Evolutionary conservation across 2,113 vertebrate genomes (phyloP), one percentile per base, ranked within the genome.

Genomic region (Chionomys nivalis): DNA sequence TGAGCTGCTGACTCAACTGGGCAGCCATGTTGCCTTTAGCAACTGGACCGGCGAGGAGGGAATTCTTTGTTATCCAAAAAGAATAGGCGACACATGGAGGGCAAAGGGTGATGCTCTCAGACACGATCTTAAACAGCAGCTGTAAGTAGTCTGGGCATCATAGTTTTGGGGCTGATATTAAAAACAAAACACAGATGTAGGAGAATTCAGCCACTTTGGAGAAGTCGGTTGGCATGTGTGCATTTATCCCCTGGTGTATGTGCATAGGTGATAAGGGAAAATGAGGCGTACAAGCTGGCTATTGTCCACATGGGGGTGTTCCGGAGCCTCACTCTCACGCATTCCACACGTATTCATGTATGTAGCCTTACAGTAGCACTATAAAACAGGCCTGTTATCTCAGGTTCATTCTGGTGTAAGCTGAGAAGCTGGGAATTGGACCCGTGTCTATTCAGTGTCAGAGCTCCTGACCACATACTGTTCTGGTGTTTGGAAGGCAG

Each of bases 1-100:
- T 0, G 75, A 93, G 85, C 77, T 89, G 95, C 97, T 68, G 95
- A 92, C 65, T 90, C 94, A 94, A 13, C 0, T 7, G 65, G 24
- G 79, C n/a, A 21, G 58, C 83, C 42, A 0, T 12, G 42, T 36
- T 24, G 77, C 65, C 14, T n/a, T 66, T 11, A 82, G 90, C 75
- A 78, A 55, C 58, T 3, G 13, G 63, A 83, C 19, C 44, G 6
- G 49, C 63, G 16, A 2, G 0, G 39, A 31, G 31, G n/a, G 28
- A 6, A 7, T 12, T 49, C 47, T 23, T 42, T 79, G 72, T 52
- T 26, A 2, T 33, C 49, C 75, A 39, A 79, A 85, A 96, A 91
- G 26, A 11, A 63, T 19, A 42, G 39, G n/a, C 2, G 61, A 24
- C 6, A 0, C 0, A 14, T 78, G 52, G 52, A 89, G 66, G n/a